phyloP scores from a whole-genome alignment of 2,888 invertebrate genomes.

The Allacma fusca region DNA sequence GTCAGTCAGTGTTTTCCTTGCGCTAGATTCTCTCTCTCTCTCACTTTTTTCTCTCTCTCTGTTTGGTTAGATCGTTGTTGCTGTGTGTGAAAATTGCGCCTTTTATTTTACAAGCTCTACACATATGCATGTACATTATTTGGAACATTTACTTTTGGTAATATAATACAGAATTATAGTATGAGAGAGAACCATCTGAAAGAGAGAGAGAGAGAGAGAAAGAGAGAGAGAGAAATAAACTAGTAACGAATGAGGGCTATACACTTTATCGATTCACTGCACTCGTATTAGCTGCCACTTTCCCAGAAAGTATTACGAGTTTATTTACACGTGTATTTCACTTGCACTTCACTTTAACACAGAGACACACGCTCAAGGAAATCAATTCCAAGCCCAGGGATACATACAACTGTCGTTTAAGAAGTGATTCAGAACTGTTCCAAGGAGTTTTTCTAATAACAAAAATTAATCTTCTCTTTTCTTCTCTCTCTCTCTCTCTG shows the following conservation, averaged over 20 bases:
- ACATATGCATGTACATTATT: not conserved
- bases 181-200: not conserved
- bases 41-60: not conserved
- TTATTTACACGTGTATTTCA: constrained; percentile 8
- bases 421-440: not conserved
- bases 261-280: constrained; percentile 28
- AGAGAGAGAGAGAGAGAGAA: not conserved
- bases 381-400: not conserved
- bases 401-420: not conserved
- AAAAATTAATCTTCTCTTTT: not conserved
- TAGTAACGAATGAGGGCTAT: not conserved
- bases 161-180: constrained; percentile 2
- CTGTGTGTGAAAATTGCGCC: constrained; percentile 1
- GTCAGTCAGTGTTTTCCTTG: not conserved
- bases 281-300: constrained; percentile 15
- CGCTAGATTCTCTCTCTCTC: not conserved
- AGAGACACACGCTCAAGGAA: constrained; percentile 13
- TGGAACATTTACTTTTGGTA: not conserved
- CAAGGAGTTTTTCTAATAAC: not conserved
- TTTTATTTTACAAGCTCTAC: constrained; percentile 3
- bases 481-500: too few relatives aligned
- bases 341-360: too few relatives aligned
- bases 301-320: constrained; percentile 12
- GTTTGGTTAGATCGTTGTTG: too few relatives aligned
- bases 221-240: not conserved